Conservation (phyloP, 2,113 vertebrate genomes). For the Notothenia rossii region DNA sequence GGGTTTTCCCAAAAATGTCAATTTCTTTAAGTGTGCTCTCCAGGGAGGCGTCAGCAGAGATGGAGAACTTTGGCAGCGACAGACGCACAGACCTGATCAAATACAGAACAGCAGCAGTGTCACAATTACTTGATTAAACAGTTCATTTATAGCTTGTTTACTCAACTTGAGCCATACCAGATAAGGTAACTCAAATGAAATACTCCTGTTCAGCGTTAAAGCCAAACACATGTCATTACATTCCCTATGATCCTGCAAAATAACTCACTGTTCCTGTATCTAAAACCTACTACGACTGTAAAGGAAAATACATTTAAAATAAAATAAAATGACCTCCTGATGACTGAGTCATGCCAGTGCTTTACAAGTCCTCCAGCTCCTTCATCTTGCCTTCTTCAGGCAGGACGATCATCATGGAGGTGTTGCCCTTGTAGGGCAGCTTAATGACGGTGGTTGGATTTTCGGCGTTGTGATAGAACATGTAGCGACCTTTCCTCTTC, state of each 20-base stretch:
- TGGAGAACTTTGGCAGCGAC: slow-evolving; percentile 85
- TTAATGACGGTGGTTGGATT: slow-evolving; percentile 51
- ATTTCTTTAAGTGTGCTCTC: slow-evolving; percentile 75
- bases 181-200: too few relatives aligned
- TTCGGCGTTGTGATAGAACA: slow-evolving; percentile 51
- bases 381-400: slow-evolving; percentile 83
- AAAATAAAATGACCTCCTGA: slow-evolving; percentile 41
- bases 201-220: too few relatives aligned
- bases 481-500: slow-evolving; percentile 5
- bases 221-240: too few relatives aligned
- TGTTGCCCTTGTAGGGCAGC: slow-evolving; percentile 84
- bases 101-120: slow-evolving; percentile 21
- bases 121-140: background rate
- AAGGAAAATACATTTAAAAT: background rate
- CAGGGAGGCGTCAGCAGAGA: slow-evolving; percentile 81
- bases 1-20: slow-evolving; percentile 58
- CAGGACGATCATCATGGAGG: slow-evolving; percentile 86
- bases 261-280: too few relatives aligned
- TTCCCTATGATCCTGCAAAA: too few relatives aligned
- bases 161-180: background rate
- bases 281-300: too few relatives aligned
- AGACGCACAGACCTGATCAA: slow-evolving; percentile 78
- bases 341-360: slow-evolving; percentile 60
- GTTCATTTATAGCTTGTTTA: background rate
- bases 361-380: slow-evolving; percentile 79